Conservation (phyloP, 2,797 vertebrate species). For the Oreochromis mossambicus region DNA sequence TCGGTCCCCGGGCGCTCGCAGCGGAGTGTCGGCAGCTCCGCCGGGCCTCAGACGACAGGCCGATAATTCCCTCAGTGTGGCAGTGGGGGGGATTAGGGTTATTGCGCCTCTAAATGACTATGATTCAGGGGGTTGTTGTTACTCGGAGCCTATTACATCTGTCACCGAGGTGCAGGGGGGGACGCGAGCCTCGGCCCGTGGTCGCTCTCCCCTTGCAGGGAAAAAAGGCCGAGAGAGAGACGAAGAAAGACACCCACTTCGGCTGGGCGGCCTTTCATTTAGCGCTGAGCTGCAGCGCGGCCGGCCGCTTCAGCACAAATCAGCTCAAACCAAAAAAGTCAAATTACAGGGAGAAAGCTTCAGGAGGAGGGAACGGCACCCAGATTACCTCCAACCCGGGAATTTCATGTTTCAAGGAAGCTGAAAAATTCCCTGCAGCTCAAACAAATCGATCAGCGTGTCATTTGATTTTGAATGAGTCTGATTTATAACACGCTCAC, state of each 20-base stretch:
- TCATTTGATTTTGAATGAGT: not conserved
- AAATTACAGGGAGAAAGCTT: not conserved
- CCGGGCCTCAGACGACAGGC: not conserved
- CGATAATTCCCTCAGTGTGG: constrained; percentile 58
- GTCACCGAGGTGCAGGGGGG: constrained; percentile 42
- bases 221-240: not conserved
- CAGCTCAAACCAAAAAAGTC: not conserved
- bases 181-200: not conserved
- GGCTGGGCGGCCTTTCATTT: not conserved
- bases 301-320: not conserved
- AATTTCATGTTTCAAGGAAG: not conserved
- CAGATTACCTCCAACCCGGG: not conserved
- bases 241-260: not conserved
- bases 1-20: not conserved
- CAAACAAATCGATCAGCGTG: not conserved
- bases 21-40: not conserved
- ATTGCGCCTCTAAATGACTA: constrained; percentile 25
- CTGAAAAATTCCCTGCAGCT: not conserved
- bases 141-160: constrained; percentile 23
- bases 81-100: constrained; percentile 53
- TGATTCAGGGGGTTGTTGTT: constrained; percentile 18
- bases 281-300: not conserved
- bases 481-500: not conserved
- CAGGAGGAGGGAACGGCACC: not conserved
- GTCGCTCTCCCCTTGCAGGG: not conserved